Evolutionary conservation across 2,888 invertebrate species (phyloP), one percentile per base, ranked within the genome.

Genomic region (Hydrotaea cyrtoneurina): DNA sequence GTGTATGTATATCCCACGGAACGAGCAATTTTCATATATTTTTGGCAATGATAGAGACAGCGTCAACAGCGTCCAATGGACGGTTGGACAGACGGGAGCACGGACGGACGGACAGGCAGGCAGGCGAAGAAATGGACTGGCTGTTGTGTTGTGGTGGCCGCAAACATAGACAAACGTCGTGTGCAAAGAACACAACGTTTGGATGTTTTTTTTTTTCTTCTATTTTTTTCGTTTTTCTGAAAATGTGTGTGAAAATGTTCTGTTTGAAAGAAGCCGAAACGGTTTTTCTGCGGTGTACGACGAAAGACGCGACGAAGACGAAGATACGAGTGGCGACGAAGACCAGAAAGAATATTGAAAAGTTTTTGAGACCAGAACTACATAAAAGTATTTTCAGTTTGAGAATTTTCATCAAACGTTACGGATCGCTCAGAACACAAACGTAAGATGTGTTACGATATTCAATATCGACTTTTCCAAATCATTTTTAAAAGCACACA

Each of bases 311-410:
- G 66, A 73, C 31, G 57, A 74, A 53, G 66, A 77, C 74, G 87
- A 87, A 88, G 1, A 17, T 31, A 31, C 26, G 55, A 74, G 59
- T 21, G 78, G 23, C 74, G 74, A 73, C 19, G 43, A 55, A 86
- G 78, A 86, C 71, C 62, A 57, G 46, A 66, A 79, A 72, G 66
- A 46, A 69, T 46, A 76, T 77, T 46, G 36, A 79, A 86, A 86
- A 86, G 87, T 88, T 88, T 88, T 87, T 88, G 85, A 87, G 87
- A 82, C 85, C 85, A 74, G 88, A 88, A 89, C 88, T 85, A 88
- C 90, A 91, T 91, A 92, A 91, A 91, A 91, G 91, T 91, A 88
- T 89, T 90, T 92, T 91, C 91, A 92, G 92, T 92, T 91, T 88
- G 87, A 88, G 89, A 89, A 88, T 88, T 89, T 89, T 90, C 90